Evolutionary conservation across 2,113 vertebrate genomes (phyloP).

Genomic region (Ciconia boyciana): DNA sequence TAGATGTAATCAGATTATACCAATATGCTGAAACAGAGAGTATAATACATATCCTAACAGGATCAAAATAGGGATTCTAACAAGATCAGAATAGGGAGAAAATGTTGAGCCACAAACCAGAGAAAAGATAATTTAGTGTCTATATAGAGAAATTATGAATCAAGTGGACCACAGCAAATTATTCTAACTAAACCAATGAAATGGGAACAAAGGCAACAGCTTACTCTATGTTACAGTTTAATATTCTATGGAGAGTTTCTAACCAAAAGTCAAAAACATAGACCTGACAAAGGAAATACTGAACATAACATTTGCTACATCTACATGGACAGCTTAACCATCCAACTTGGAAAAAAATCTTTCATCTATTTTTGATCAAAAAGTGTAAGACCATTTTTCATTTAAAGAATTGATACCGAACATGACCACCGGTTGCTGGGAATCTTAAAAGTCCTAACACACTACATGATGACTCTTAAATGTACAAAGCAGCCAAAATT

Average conservation of each 20-base stretch:
- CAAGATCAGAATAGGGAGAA: not conserved
- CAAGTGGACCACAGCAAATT: not conserved
- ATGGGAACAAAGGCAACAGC: not conserved
- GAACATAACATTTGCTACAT: not conserved
- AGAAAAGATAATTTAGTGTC: not conserved
- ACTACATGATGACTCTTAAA: rapidly evolving
- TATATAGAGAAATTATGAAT: not conserved
- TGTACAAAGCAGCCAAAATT: not conserved
- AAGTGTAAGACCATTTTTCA: not conserved
- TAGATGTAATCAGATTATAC: not conserved
- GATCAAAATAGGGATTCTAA: not conserved
- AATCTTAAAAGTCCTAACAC: not conserved
- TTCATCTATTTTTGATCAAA: not conserved
- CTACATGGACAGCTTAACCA: not conserved
- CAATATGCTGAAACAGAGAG: not conserved
- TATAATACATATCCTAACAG: not conserved
- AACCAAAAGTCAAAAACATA: not conserved
- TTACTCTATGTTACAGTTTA: not conserved
- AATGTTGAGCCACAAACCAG: not conserved
- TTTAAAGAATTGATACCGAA: not conserved
- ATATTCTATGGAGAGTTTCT: not conserved
- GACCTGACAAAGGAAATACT: not conserved
- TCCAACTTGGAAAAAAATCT: not conserved
- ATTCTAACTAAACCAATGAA: not conserved
- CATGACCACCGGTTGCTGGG: not conserved